These are phyloP conservation scores for Botia kubotai DNA, from an alignment of 2,797 vertebrate species.

Conservation along the genomic window DNA sequence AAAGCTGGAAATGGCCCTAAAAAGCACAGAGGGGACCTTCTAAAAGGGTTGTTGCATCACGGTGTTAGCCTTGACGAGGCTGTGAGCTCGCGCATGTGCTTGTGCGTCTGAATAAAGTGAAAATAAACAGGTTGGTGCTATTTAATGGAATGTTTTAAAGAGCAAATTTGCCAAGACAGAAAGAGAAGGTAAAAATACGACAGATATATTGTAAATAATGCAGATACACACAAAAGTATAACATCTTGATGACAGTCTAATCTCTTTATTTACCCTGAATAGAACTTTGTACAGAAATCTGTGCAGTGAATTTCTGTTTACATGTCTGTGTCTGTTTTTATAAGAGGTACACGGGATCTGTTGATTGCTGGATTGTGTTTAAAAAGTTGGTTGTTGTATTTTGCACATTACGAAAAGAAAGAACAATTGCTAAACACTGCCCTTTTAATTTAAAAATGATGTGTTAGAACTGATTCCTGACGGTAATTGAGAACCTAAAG, in stretches of 20 bases:
- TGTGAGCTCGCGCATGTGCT: constrained; percentile 38
- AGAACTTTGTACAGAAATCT: constrained; percentile 1
- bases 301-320: too few species aligned
- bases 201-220: too few species aligned
- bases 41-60: constrained; percentile 39
- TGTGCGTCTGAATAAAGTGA: constrained; percentile 38
- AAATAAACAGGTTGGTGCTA: constrained; percentile 29
- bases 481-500: too few species aligned
- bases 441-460: too few species aligned
- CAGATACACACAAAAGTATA: not conserved
- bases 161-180: constrained; percentile 14
- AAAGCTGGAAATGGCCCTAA: constrained; percentile 36
- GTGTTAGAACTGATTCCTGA: too few species aligned
- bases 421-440: constrained; percentile 1
- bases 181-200: constrained; percentile 15
- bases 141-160: constrained; percentile 42
- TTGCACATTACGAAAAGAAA: too few species aligned
- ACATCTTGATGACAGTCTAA: not conserved
- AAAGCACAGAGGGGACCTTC: constrained; percentile 26
- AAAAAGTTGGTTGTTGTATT: not conserved
- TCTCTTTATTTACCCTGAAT: constrained; percentile 17
- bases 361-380: not conserved
- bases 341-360: constrained; percentile 6
- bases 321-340: constrained; percentile 12
- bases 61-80: constrained; percentile 40